These are phyloP conservation scores for Colius striatus DNA, from an alignment of 2,113 vertebrate genomes.

Conservation along the genomic window DNA sequence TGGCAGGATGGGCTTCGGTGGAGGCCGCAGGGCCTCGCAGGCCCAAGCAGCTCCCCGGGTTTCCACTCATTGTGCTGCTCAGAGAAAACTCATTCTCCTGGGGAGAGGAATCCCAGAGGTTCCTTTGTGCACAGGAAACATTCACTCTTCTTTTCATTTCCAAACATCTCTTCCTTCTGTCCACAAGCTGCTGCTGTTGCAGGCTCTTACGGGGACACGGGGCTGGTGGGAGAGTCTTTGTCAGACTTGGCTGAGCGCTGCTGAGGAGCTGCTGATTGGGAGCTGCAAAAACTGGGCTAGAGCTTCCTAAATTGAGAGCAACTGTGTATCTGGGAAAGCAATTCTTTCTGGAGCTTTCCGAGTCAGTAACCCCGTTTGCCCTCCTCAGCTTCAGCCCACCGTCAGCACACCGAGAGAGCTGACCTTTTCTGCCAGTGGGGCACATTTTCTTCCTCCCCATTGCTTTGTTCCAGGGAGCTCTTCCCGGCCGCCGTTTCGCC, in stretches of 20 bases:
- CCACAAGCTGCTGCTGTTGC: background rate
- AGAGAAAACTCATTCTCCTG: conserved; percentile 11
- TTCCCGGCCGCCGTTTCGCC: conserved; percentile 20
- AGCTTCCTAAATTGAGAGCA: conserved; percentile 1
- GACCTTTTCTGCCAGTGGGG: background rate
- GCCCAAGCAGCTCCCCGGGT: conserved; percentile 61
- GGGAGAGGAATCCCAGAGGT: conserved; percentile 1
- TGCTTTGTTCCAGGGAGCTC: conserved; percentile 17
- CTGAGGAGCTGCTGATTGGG: background rate
- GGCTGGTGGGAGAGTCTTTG: background rate
- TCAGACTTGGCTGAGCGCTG: background rate
- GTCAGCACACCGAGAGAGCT: background rate
- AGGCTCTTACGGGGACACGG: background rate
- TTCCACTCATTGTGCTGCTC: background rate
- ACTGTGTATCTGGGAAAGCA: background rate
- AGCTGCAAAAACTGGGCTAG: background rate
- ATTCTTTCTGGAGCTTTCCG: conserved; percentile 13
- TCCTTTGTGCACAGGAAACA: background rate
- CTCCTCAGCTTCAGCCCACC: conserved; percentile 2
- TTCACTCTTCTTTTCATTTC: background rate
- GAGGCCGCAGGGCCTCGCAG: background rate
- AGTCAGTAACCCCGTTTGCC: background rate
- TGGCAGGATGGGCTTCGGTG: background rate
- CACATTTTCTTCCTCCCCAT: background rate
- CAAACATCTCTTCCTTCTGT: background rate